Base-by-base conservation (phyloP, 1,140 invertebrate species). In the Diabrotica undecimpunctata region DNA sequence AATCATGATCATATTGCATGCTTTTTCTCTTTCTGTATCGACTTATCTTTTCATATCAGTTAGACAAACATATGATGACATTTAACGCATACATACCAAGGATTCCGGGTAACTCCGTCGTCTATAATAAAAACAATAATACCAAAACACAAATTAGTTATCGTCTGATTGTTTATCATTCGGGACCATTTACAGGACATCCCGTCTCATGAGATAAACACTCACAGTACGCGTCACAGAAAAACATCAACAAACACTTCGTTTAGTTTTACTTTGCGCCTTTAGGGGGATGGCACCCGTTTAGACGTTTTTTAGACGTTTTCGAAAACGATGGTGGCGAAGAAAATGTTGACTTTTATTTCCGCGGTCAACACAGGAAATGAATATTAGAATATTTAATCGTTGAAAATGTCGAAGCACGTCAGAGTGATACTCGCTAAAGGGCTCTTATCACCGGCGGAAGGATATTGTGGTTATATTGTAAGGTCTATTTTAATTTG, bases 151-250 rank as follows among this genome's bases (percentile, higher is more conserved):
- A 38, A 54, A 64, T 38, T 41, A 41, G 25, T 67, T 67, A 67
- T 67, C 66, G 61, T 51, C 55, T 54, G 56, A 57, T 63, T 35
- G n/a, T 25, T 67, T 67, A 67, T 67, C 66, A 64, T n/a, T 41
- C 37, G 62, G 37, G 61, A 64, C 41, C 66, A 67, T 54, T 62
- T 54, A 67, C 66, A 67, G 66, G 66, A 67, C 66, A 67, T 67
- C 66, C 66, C 66, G 66, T 67, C 56, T 61, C 51, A 57, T 12
- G 5, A 37, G 55, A 57, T 57, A 57, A 57, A 57, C 55, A 37
- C 55, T 37, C 55, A 38, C 13, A 57, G 10, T 10, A 6, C 41
- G 4, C 41, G 41, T 46, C 55, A 36, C 55, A 57, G 7, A 51
- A 58, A 65, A 65, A 55, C 46, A 56, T 58, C 41, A 58, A 56